Evolutionary conservation across 2,888 invertebrate genomes (phyloP), one percentile per base, ranked within the genome.

Genomic region (Rhingia rostrata): DNA sequence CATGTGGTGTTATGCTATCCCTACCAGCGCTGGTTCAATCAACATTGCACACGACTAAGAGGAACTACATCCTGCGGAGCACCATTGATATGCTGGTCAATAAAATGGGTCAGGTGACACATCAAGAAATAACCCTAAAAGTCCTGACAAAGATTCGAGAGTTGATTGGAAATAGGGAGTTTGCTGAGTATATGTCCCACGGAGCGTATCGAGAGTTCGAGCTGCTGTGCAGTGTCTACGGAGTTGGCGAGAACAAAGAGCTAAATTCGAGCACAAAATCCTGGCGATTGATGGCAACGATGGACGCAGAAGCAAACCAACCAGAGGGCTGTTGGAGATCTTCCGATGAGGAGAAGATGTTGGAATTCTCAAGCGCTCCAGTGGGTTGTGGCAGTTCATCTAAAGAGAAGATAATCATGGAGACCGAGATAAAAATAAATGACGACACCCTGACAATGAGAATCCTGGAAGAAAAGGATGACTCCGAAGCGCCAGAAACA

Each of bases 361-460:
- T 67, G 4, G 67, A 77, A 10, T 92, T 88, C 74, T 30, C 69
- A 45, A 41, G 67, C 47, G 12, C 32, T 6, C 30, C 70, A 32
- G 43, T 88, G 60, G 10, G 7, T 37, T 39, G 63, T 22, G 22
- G 22, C 64, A 64, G 1, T 53, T 1, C 33, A 22, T 87, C 88
- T 12, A 93, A 93, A 86, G 94, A 94, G 33, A 95, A 94, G 90
- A 94, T 96, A 0, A 95, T 96, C 56, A 93, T 96, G 87, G 96
- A 96, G 91, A 96, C 96, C 0, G 96, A 96, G 92, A 96, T 96
- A 33, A 94, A 96, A 88, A 94, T 97, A 86, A 94, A 95, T 88
- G 94, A 96, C 10, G 95, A 96, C 81, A 95, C 96, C 0, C 94
- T 97, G 41, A 96, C 96, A 0, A 96, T 96, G 96, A 95, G 96